Percentiles rank a stretch among this genome's conserved stretches.
These are phyloP conservation scores for Dicentrarchus labrax DNA, from an alignment of 2,113 vertebrate genomes.

Conservation along the genomic window DNA sequence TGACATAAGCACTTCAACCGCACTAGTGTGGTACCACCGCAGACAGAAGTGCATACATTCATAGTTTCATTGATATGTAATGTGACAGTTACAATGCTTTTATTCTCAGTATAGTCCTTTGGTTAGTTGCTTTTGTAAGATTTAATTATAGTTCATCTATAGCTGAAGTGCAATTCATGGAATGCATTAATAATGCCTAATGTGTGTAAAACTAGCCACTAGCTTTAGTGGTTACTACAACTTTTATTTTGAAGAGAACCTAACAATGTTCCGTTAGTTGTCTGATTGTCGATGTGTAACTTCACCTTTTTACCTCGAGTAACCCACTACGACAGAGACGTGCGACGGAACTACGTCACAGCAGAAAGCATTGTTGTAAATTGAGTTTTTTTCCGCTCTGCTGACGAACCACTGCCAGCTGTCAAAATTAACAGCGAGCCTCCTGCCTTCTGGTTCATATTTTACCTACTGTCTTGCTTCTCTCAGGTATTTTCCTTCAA, in stretches of 20 bases:
- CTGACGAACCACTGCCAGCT: slow-evolving; percentile 59
- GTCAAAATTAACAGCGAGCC: neutral
- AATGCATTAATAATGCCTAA: neutral
- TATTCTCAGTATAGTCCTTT: neutral
- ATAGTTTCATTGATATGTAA: too few relatives aligned
- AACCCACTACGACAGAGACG: neutral
- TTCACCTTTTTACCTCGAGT: neutral
- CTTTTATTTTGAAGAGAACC: slow-evolving; percentile 24
- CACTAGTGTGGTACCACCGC: too few relatives aligned
- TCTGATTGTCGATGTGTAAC: neutral
- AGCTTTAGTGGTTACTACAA: neutral
- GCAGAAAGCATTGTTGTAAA: slow-evolving; percentile 10
- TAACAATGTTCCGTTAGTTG: neutral
- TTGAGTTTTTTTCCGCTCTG: slow-evolving; percentile 25
- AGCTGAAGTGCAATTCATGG: neutral
- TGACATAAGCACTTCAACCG: too few relatives aligned
- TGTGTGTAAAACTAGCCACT: neutral
- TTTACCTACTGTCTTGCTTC: neutral
- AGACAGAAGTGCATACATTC: too few relatives aligned
- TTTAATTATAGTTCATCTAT: neutral
- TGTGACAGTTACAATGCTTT: neutral
- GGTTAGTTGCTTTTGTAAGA: neutral
- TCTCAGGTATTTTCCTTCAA: neutral
- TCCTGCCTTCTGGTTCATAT: neutral
- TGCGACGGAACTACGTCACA: slow-evolving; percentile 70